A percentile compares a stretch with the other conserved stretches of the same genome.
These are phyloP conservation scores for Lepidiolamprologus cunningtoni DNA, from an alignment of 2,113 vertebrate genomes.

Conservation along the genomic window DNA sequence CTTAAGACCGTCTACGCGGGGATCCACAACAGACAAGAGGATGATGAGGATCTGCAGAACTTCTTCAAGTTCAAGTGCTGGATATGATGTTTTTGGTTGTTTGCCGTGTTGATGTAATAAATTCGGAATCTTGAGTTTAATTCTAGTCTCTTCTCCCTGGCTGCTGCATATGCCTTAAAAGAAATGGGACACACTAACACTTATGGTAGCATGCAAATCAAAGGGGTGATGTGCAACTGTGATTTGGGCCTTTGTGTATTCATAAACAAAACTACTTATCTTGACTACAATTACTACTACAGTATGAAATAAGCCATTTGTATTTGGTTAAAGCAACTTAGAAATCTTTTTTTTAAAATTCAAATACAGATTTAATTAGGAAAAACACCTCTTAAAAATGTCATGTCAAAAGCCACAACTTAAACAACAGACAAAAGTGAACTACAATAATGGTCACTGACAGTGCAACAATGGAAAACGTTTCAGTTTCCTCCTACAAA, in stretches of 20 bases:
- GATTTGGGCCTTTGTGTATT: background rate
- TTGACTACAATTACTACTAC: background rate
- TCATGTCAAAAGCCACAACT: background rate
- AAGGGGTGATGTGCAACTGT: background rate
- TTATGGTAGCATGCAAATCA: background rate
- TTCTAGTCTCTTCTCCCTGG: background rate
- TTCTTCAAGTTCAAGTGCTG: slow-evolving; percentile 70
- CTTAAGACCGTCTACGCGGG: slow-evolving; percentile 54
- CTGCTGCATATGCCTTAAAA: background rate
- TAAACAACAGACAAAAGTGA: background rate
- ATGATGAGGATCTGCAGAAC: slow-evolving; percentile 63
- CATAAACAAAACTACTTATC: background rate
- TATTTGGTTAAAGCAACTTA: background rate
- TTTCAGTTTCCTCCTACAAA: background rate
- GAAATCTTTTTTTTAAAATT: background rate
- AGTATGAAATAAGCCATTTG: background rate
- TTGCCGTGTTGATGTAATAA: background rate
- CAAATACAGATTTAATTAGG: slow-evolving; percentile 30
- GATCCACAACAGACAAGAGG: slow-evolving; percentile 54
- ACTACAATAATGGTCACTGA: background rate
- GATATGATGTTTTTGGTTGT: slow-evolving; percentile 30
- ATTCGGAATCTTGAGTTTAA: background rate
- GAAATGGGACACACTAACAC: background rate
- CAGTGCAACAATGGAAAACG: background rate
- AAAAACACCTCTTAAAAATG: background rate